A percentile compares a stretch with the other conserved stretches of the same genome.
Evolutionary conservation across 2,888 invertebrate genomes (phyloP).

Genomic region (Pollenia angustigena): DNA sequence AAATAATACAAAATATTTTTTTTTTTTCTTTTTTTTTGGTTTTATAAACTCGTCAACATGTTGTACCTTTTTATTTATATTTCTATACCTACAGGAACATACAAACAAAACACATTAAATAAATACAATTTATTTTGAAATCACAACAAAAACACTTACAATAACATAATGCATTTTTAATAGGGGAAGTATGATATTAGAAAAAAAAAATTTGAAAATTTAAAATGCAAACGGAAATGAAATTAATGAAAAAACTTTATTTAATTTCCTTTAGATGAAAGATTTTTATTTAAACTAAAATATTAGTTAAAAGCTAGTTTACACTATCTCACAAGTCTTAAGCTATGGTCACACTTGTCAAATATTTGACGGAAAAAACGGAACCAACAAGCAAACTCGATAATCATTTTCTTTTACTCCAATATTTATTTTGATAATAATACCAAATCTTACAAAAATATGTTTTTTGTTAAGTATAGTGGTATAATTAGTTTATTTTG

Average conservation of each 20-base stretch:
- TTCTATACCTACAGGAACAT: not conserved
- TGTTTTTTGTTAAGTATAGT: too few species aligned
- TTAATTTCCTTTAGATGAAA: not conserved
- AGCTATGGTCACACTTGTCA: too few species aligned
- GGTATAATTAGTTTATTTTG: too few species aligned
- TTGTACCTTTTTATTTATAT: not conserved
- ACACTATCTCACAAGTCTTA: too few species aligned
- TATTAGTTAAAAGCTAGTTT: too few species aligned
- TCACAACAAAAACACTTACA: not conserved
- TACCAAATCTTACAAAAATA: too few species aligned
- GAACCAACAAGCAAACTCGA: too few species aligned
- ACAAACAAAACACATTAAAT: conserved; percentile 14
- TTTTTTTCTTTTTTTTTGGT: not conserved
- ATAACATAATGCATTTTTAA: conserved; percentile 25
- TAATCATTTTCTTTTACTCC: too few species aligned
- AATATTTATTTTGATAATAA: too few species aligned
- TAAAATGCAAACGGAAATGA: not conserved
- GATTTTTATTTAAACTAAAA: too few species aligned
- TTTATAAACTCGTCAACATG: conserved; percentile 26
- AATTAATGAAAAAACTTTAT: not conserved
- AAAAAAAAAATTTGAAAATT: not conserved
- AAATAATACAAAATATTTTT: conserved; percentile 12
- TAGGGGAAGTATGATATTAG: conserved; percentile 51
- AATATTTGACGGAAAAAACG: too few species aligned
- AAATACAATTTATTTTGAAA: conserved; percentile 37